phyloP scores from a whole-genome alignment of 2,888 invertebrate species.

The Chrysopilus asiliformis region DNA sequence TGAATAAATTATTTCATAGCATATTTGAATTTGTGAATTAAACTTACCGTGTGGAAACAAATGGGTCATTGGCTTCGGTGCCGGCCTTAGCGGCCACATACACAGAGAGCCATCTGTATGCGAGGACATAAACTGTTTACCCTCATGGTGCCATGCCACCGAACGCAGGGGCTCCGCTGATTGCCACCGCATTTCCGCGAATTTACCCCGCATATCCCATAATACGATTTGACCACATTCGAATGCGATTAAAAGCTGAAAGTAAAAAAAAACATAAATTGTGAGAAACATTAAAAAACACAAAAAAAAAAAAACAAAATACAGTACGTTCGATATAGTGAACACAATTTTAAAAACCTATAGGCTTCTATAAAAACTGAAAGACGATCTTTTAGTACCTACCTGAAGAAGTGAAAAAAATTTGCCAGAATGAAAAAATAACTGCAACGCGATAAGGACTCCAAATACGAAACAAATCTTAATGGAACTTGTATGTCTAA shows the following conservation, averaged over 20 bases:
- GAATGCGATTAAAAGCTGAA: slow-evolving; percentile 80
- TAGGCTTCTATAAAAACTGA: no score
- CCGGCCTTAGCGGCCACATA: slow-evolving; percentile 75
- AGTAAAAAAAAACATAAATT: not conserved
- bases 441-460: no score
- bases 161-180: slow-evolving; percentile 68
- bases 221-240: slow-evolving; percentile 88
- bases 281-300: not conserved
- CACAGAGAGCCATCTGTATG: slow-evolving; percentile 93
- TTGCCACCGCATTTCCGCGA: slow-evolving; percentile 73
- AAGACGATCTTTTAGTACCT: no score
- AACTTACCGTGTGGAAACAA: slow-evolving; percentile 82
- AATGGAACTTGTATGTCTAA: no score
- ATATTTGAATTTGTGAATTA: no score
- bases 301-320: no score
- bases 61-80: slow-evolving; percentile 63
- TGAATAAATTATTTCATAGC: no score
- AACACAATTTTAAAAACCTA: no score
- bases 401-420: no score
- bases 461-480: no score
- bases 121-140: slow-evolving; percentile 91
- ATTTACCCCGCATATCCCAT: slow-evolving; percentile 86
- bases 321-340: no score
- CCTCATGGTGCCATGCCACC: slow-evolving; percentile 94
- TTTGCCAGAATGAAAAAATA: no score